These are phyloP conservation scores for Sarcophaga rosellei DNA, from an alignment of 2,888 invertebrate species.

Conservation along the genomic window DNA sequence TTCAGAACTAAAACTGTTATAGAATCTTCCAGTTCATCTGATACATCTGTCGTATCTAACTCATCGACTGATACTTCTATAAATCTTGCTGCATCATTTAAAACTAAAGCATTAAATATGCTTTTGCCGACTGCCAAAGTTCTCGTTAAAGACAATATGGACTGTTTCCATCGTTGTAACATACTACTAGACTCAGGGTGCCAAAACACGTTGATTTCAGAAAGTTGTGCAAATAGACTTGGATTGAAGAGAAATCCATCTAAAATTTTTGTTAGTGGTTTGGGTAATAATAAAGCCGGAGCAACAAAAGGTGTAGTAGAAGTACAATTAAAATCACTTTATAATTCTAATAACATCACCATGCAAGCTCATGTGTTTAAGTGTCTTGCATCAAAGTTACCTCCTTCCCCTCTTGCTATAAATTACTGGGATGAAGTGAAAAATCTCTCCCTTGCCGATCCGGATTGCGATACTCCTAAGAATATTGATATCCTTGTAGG, in stretches of 20 bases:
- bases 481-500: conserved; percentile 35
- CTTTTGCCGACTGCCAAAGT: not conserved
- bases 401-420: not conserved
- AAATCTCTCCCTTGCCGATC: conserved; percentile 40
- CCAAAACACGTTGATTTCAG: not conserved
- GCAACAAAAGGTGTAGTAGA: conserved; percentile 5
- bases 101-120: not conserved
- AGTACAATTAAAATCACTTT: not conserved
- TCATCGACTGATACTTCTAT: not conserved
- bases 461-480: conserved; percentile 32
- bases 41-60: not conserved
- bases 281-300: conserved; percentile 8
- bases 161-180: not conserved
- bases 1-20: not conserved
- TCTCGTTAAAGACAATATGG: not conserved
- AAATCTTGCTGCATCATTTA: not conserved
- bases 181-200: not conserved
- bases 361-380: conserved; percentile 8
- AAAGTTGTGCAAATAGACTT: conserved; percentile 5
- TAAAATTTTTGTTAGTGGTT: conserved; percentile 15
- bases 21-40: not conserved
- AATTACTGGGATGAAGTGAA: conserved; percentile 28
- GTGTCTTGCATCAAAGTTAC: conserved; percentile 17
- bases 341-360: not conserved
- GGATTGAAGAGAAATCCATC: conserved; percentile 20